These are phyloP conservation scores for Melospiza georgiana DNA, from an alignment of 2,113 vertebrate genomes.

Conservation along the genomic window DNA sequence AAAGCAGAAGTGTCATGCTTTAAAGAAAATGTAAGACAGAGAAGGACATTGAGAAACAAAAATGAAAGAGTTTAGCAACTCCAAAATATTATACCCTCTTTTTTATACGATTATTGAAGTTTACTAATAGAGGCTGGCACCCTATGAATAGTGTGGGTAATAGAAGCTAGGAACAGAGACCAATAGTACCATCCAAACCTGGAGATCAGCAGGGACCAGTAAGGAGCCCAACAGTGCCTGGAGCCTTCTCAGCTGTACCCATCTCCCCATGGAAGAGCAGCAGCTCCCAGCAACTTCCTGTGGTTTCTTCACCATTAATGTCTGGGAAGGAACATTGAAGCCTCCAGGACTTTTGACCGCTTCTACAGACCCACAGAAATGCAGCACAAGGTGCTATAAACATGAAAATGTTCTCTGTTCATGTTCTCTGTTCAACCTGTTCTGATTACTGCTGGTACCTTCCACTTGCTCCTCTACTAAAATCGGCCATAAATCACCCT, in stretches of 20 bases:
- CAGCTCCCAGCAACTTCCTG: neutral
- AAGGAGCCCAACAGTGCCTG: neutral
- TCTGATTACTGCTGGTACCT: neutral
- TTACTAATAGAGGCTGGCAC: neutral
- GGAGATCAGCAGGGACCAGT: neutral
- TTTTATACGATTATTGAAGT: neutral
- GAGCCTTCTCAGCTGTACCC: neutral
- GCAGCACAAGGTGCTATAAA: neutral
- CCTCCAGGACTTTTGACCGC: neutral
- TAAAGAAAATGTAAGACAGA: neutral
- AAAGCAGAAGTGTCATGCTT: neutral
- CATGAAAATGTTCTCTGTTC: neutral
- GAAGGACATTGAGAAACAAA: neutral
- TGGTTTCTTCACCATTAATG: neutral
- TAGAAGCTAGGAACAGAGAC: neutral
- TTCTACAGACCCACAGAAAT: neutral
- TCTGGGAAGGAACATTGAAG: fast-evolving
- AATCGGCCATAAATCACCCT: neutral
- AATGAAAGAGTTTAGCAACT: neutral
- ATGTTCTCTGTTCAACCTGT: fast-evolving
- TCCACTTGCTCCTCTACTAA: neutral
- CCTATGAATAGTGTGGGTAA: neutral
- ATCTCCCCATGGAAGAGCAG: neutral
- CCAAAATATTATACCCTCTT: neutral
- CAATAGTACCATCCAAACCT: neutral